A percentile compares a stretch with the other conserved stretches of the same genome.
These are phyloP conservation scores for Rynchops niger DNA, from an alignment of 2,113 vertebrate species.

Conservation along the genomic window DNA sequence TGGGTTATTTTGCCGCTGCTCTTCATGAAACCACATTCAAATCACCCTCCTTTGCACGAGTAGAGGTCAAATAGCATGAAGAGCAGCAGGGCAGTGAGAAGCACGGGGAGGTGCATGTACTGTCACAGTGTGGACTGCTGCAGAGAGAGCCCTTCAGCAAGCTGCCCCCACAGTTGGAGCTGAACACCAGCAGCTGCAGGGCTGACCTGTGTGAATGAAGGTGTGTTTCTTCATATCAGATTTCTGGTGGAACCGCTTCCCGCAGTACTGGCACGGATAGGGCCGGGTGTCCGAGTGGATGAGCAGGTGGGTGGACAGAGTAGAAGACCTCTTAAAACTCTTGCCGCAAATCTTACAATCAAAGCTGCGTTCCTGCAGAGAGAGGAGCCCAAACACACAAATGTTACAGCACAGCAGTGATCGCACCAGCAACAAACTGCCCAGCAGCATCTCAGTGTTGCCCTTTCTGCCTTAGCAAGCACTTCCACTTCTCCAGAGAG, in stretches of 20 bases:
- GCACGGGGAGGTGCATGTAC: accelerated
- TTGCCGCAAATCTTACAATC: conserved; percentile 99
- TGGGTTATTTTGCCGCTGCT: conserved; percentile 62
- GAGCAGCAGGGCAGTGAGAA: not conserved
- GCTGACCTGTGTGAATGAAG: conserved; percentile 95
- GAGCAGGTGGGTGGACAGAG: conserved; percentile 93
- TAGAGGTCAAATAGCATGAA: not conserved
- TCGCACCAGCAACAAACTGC: not conserved
- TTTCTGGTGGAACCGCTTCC: conserved; percentile 98
- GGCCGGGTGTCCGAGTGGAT: conserved; percentile 98
- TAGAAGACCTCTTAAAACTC: conserved; percentile 96
- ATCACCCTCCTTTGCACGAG: not conserved
- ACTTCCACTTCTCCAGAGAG: not conserved
- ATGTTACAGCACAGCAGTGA: not conserved
- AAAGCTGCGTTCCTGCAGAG: conserved; percentile 91
- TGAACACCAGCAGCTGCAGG: not conserved
- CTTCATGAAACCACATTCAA: conserved; percentile 3
- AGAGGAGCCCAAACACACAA: not conserved
- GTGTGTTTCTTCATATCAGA: conserved; percentile 99
- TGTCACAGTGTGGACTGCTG: not conserved
- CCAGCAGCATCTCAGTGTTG: not conserved
- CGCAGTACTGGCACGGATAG: conserved; percentile 97
- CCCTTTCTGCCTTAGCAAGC: not conserved
- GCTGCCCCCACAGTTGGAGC: not conserved
- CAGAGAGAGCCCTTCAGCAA: not conserved